Base-by-base conservation (phyloP, 2,113 vertebrate genomes). In the Phylloscopus whistleri region DNA sequence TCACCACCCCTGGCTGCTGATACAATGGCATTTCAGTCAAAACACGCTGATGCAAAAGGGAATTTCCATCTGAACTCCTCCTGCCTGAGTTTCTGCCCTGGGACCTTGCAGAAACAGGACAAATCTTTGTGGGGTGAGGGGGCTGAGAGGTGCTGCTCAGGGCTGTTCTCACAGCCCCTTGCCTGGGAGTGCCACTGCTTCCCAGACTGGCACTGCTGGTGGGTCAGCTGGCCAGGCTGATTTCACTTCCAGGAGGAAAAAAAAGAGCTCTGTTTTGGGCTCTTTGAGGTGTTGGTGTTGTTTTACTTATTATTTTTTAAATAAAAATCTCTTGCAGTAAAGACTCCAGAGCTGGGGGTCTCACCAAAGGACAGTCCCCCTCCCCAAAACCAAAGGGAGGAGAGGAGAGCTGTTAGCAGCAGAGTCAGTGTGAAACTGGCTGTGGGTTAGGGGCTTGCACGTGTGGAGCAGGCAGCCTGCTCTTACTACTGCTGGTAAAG, bases 401-500 rank as follows among this genome's bases (percentile, higher is more conserved):
- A 30, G 48, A 39, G 35, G 59, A 60, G 60, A 35, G 44, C 80
- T 67, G 55, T 37, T 30, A 49, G 67, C 58, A 79, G 77, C 7
- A 6, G 64, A 69, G 43, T 5, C 6, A 7, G 27, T 0, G 2
- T 7, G 37, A 41, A 48, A 27, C 44, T 60, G 60, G 7, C 15
- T 67, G 31, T 31, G 30, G 35, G 22, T 26, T n/a, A 52, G 46
- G 27, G 56, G 51, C 28, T 53, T 18, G 31, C 41, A 51, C 2
- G 0, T 2, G 6, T 1, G 7, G 59, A 68, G 51, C 33, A 10
- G 0, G 0, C 78, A 64, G 23, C 18, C 26, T 43, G 6, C 3
- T 16, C 81, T 92, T 55, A 59, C 55, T 58, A 55, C 83, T 5
- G 7, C 72, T 63, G 83, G 27, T 56, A 70, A 89, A 80, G 75